These are phyloP conservation scores for Grammomys dolichurus DNA, from an alignment of 2,113 vertebrate genomes.

Conservation along the genomic window DNA sequence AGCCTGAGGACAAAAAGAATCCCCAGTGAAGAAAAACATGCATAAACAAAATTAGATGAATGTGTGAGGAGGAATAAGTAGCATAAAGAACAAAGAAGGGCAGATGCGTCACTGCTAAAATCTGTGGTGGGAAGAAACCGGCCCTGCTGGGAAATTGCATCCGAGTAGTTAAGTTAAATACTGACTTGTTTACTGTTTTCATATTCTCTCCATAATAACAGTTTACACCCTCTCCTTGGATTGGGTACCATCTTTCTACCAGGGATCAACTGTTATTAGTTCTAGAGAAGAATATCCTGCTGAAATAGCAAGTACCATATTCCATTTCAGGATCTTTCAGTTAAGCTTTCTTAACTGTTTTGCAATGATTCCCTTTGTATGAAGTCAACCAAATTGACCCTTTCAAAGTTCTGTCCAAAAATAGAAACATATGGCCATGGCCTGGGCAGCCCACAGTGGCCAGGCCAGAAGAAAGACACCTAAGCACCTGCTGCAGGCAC, in stretches of 20 bases:
- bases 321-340: neutral
- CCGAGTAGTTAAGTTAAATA: neutral
- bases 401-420: constrained; percentile 12
- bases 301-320: neutral
- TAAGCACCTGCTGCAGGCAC: neutral
- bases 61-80: neutral
- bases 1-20: neutral
- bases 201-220: neutral
- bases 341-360: neutral
- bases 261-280: neutral
- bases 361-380: neutral
- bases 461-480: neutral
- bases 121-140: neutral
- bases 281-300: neutral
- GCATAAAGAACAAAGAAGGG: neutral
- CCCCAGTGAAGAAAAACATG: neutral
- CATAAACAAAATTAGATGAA: neutral
- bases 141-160: neutral
- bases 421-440: neutral
- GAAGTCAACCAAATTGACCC: neutral
- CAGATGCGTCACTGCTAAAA: neutral
- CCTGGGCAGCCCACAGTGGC: neutral
- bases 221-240: neutral
- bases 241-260: neutral
- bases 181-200: neutral